These are phyloP conservation scores for Taxidea taxus DNA, from an alignment of 2,113 vertebrate genomes.

Conservation along the genomic window DNA sequence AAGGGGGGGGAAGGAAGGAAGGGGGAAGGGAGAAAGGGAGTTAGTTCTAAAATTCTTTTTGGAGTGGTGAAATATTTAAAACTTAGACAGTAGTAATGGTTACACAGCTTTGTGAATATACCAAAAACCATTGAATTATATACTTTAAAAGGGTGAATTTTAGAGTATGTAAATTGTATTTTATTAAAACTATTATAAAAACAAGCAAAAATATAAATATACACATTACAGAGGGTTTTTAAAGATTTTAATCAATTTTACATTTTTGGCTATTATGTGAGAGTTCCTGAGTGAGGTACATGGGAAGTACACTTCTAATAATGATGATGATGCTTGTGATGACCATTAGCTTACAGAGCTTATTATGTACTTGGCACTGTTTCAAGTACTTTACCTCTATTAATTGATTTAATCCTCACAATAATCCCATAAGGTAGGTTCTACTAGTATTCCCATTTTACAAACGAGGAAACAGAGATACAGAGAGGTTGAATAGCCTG, in stretches of 20 bases:
- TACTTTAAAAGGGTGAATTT: not conserved
- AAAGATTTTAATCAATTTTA: not conserved
- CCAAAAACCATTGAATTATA: not conserved
- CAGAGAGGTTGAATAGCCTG: not conserved
- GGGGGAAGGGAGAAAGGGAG: not conserved
- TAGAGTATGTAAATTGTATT: not conserved
- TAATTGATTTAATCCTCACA: not conserved
- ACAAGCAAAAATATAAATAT: not conserved
- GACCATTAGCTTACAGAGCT: not conserved
- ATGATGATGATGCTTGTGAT: too few relatives aligned
- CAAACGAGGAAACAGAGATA: not conserved
- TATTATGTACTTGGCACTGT: not conserved
- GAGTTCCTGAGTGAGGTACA: not conserved
- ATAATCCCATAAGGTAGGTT: not conserved
- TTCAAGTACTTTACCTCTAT: not conserved
- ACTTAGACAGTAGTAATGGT: not conserved
- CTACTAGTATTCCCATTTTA: not conserved
- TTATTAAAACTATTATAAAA: not conserved
- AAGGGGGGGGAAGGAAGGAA: accelerated
- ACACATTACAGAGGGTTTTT: not conserved
- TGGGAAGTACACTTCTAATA: not conserved
- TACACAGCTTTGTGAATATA: not conserved
- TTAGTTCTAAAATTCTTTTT: not conserved
- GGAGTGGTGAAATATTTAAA: not conserved
- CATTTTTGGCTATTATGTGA: not conserved